Conservation (phyloP, 2,113 vertebrate species). For the Aepyceros melampus region DNA sequence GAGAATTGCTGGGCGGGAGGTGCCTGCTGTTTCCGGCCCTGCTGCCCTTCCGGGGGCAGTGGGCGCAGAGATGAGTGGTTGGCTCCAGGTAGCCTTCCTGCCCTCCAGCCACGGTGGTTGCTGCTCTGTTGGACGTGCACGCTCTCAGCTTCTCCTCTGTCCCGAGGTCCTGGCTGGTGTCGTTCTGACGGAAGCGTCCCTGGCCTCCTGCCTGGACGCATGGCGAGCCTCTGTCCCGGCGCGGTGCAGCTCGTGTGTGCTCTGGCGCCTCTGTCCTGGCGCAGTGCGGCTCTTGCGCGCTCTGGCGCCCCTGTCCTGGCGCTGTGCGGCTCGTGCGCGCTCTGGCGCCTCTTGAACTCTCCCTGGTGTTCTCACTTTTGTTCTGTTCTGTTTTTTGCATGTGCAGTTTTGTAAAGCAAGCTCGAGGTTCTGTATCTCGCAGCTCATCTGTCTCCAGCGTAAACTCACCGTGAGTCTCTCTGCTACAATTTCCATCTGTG, state of each 20-base stretch:
- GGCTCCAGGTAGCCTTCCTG: neutral
- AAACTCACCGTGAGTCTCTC: constrained; percentile 96
- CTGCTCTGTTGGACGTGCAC: neutral
- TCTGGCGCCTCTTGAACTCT: constrained; percentile 65
- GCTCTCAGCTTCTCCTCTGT: neutral
- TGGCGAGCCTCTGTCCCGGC: neutral
- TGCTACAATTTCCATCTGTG: constrained; percentile 81
- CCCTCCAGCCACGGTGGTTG: neutral
- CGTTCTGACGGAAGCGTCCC: constrained; percentile 40
- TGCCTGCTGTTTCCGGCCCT: neutral
- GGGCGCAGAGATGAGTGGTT: rapidly evolving
- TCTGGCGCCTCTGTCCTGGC: constrained; percentile 49
- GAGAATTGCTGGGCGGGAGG: neutral
- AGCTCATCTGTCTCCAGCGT: constrained; percentile 97
- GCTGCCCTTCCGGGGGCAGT: neutral
- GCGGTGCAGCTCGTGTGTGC: constrained; percentile 43
- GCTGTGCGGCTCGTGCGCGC: constrained; percentile 44
- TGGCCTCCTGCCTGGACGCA: constrained; percentile 58
- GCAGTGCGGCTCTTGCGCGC: constrained; percentile 44
- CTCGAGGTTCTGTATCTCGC: constrained; percentile 93
- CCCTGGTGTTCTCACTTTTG: constrained; percentile 86
- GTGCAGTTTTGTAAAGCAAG: constrained; percentile 98
- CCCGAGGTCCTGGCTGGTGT: constrained; percentile 55
- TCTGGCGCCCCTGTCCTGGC: constrained; percentile 19
- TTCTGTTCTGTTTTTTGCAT: constrained; percentile 90